These are phyloP conservation scores for Trimorus sp. DNA, from an alignment of 2,888 invertebrate species.

Conservation along the genomic window DNA sequence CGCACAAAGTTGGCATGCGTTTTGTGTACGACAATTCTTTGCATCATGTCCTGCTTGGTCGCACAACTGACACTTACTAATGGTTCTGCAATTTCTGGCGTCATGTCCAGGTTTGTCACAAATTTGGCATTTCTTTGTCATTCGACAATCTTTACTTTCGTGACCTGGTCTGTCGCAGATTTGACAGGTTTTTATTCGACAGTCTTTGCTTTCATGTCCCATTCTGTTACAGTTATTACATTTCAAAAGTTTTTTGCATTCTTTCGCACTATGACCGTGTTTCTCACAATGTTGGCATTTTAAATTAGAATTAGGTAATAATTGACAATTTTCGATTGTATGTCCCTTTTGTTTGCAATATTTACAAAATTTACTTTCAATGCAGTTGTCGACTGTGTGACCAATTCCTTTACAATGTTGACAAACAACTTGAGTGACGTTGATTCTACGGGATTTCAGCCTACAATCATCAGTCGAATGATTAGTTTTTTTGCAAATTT, in stretches of 20 bases:
- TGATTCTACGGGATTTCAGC: neutral
- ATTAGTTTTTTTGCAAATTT: neutral
- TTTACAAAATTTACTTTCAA: neutral
- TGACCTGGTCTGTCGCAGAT: neutral
- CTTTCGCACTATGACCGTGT: neutral
- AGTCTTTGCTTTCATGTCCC: neutral
- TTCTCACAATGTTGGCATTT: neutral
- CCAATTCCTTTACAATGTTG: too few relatives aligned
- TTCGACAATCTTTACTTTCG: neutral
- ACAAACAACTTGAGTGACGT: too few relatives aligned
- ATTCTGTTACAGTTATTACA: neutral
- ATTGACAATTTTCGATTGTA: neutral
- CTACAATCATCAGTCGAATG: constrained; percentile 6
- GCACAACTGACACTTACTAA: neutral
- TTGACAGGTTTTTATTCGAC: neutral
- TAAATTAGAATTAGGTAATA: neutral
- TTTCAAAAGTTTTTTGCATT: neutral
- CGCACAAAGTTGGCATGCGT: neutral
- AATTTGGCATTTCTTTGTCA: neutral
- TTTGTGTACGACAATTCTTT: neutral
- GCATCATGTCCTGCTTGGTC: neutral
- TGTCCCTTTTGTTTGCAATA: neutral
- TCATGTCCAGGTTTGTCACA: neutral
- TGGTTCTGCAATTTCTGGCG: neutral
- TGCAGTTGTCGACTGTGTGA: too few relatives aligned